phyloP scores from a whole-genome alignment of 1,140 invertebrate genomes.

The Atta colombica region DNA sequence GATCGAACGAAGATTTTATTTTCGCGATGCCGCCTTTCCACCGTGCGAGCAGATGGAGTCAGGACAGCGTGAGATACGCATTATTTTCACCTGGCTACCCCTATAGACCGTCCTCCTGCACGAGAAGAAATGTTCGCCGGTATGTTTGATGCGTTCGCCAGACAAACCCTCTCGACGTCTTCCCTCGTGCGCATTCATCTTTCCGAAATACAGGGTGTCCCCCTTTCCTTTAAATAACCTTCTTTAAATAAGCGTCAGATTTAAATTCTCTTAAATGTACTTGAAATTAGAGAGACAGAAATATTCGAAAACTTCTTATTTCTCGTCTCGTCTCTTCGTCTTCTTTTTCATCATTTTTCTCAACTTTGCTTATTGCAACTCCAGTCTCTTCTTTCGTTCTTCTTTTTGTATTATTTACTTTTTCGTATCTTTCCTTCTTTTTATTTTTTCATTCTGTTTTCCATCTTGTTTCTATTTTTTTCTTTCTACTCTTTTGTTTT shows the following conservation, averaged over 20 bases:
- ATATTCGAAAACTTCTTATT: background rate
- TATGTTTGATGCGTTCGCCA: slow-evolving; percentile 18
- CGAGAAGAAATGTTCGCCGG: slow-evolving; percentile 32
- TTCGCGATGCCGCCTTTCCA: slow-evolving; percentile 6
- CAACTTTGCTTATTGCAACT: background rate
- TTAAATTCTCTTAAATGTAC: slow-evolving; percentile 26
- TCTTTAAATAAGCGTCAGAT: background rate
- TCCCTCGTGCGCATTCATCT: background rate
- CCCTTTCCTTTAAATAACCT: slow-evolving; percentile 31
- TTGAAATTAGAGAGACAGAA: slow-evolving; percentile 1
- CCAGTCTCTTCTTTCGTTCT: background rate
- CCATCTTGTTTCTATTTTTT: background rate
- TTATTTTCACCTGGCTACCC: slow-evolving; percentile 76
- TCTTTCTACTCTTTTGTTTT: background rate
- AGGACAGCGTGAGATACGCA: slow-evolving; percentile 78
- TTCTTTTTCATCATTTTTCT: background rate
- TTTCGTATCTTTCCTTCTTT: background rate
- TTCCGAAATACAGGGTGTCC: background rate
- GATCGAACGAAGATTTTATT: slow-evolving; percentile 64
- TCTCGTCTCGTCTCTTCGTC: background rate
- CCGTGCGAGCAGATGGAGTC: slow-evolving; percentile 76
- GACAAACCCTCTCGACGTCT: slow-evolving; percentile 37
- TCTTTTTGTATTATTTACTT: background rate
- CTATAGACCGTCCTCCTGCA: slow-evolving; percentile 65
- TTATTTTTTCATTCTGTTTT: background rate